phyloP scores from a whole-genome alignment of 2,888 invertebrate species.

The Agrochola litura region DNA sequence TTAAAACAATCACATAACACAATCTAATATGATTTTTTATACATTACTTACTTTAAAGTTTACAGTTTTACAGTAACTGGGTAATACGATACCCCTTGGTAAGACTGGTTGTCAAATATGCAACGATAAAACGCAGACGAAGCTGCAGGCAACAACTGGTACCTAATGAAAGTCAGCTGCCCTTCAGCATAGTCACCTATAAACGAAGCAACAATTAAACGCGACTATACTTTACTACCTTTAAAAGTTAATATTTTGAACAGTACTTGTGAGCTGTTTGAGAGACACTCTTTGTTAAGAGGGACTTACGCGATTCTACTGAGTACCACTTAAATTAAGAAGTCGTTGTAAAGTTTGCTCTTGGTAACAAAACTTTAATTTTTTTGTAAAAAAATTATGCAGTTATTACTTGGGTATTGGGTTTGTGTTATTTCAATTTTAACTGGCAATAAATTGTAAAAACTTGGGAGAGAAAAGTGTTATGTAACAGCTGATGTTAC shows the following conservation, averaged over 20 bases:
- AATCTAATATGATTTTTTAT: too few species aligned
- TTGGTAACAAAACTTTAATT: constrained; percentile 65
- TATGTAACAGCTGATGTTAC: background rate
- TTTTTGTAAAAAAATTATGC: constrained; percentile 51
- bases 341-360: constrained; percentile 69
- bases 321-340: constrained; percentile 75
- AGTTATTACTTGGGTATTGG: constrained; percentile 27
- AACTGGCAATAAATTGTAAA: too few species aligned
- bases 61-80: too few species aligned
- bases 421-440: constrained; percentile 13
- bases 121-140: background rate
- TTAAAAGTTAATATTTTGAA: constrained; percentile 69
- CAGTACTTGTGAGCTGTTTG: constrained; percentile 66
- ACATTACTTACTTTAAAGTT: background rate
- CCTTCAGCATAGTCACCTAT: background rate
- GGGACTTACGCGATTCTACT: constrained; percentile 64
- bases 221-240: constrained; percentile 46
- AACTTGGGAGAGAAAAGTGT: background rate
- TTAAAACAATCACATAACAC: too few species aligned
- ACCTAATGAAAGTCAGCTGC: background rate
- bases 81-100: too few species aligned
- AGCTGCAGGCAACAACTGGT: background rate
- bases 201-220: constrained; percentile 49
- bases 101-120: too few species aligned
- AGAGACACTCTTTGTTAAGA: constrained; percentile 67